These are phyloP conservation scores for Poecilia gillii DNA, from an alignment of 2,797 vertebrate genomes.

Conservation along the genomic window DNA sequence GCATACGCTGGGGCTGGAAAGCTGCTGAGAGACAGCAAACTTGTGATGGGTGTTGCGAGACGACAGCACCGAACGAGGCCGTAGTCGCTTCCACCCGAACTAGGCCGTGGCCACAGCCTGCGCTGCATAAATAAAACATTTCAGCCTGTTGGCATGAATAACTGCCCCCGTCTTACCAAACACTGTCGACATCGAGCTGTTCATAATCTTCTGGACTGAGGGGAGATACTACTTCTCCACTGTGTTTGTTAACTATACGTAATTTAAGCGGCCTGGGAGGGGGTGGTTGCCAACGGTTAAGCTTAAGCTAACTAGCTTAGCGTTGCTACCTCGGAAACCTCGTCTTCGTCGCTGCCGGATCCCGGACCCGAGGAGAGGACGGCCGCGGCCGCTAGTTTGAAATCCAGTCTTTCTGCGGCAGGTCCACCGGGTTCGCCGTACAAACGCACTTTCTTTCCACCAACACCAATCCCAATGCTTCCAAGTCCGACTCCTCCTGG, in stretches of 20 bases:
- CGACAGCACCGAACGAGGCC: constrained; percentile 77
- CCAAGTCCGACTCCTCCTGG: constrained; percentile 89
- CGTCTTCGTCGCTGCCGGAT: constrained; percentile 98
- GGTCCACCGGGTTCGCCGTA: constrained; percentile 90
- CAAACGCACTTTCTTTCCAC: constrained; percentile 93
- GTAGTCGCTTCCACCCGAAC: constrained; percentile 77
- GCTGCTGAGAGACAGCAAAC: constrained; percentile 63
- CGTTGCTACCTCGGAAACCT: constrained; percentile 95
- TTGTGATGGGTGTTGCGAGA: constrained; percentile 73
- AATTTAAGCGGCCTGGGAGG: constrained; percentile 76
- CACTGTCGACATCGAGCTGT: constrained; percentile 32
- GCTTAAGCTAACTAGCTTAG: constrained; percentile 77
- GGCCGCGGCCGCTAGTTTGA: constrained; percentile 94
- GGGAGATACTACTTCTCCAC: constrained; percentile 21
- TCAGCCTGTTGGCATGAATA: constrained; percentile 54
- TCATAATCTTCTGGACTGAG: constrained; percentile 1
- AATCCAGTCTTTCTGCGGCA: constrained; percentile 91
- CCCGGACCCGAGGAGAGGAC: constrained; percentile 91
- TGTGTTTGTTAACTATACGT: constrained; percentile 62
- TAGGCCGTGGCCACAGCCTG: constrained; percentile 79
- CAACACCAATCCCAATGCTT: constrained; percentile 92
- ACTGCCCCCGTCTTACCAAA: constrained; percentile 48
- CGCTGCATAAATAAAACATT: constrained; percentile 82
- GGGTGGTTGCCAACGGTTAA: constrained; percentile 75
- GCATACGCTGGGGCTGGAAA: constrained; percentile 54